Evolutionary conservation across 2,113 vertebrate species (phyloP).

Genomic region (Semicossyphus pulcher): DNA sequence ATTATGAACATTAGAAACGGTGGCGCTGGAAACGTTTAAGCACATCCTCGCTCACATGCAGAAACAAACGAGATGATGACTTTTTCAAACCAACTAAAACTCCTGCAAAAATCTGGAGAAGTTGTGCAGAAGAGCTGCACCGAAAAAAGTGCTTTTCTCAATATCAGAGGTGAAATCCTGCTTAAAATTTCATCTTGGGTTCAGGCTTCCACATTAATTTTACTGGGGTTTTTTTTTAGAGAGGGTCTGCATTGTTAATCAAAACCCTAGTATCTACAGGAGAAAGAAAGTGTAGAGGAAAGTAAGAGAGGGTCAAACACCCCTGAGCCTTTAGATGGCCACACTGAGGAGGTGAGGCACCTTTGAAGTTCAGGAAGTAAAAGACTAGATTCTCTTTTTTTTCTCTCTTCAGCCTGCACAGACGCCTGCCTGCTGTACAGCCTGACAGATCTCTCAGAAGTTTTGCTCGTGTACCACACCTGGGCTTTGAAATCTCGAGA

Average conservation of each 20-base stretch:
- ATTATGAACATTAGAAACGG: constrained; percentile 26
- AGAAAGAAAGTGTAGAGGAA: constrained; percentile 47
- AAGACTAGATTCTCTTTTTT: constrained; percentile 70
- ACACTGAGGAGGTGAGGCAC: constrained; percentile 69
- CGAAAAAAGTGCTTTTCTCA: neutral
- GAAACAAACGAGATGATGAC: neutral
- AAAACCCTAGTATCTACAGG: constrained; percentile 44
- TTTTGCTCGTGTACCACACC: constrained; percentile 65
- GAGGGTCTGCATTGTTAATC: constrained; percentile 70
- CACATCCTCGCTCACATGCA: neutral
- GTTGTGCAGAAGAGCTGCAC: neutral
- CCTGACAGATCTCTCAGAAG: constrained; percentile 81
- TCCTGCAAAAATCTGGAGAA: constrained; percentile 21
- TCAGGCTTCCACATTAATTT: constrained; percentile 42
- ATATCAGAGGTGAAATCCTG: constrained; percentile 53
- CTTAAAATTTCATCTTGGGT: constrained; percentile 59
- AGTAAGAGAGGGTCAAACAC: constrained; percentile 66
- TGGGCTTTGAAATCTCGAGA: constrained; percentile 82
- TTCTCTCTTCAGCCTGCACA: constrained; percentile 66
- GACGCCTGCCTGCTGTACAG: constrained; percentile 46
- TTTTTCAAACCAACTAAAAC: neutral
- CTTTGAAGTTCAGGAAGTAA: constrained; percentile 86
- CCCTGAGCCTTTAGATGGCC: constrained; percentile 75
- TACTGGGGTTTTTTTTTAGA: constrained; percentile 58
- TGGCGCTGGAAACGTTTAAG: constrained; percentile 23